Evolutionary conservation across 2,113 vertebrate genomes (phyloP).

Genomic region (Ceratotherium simum): DNA sequence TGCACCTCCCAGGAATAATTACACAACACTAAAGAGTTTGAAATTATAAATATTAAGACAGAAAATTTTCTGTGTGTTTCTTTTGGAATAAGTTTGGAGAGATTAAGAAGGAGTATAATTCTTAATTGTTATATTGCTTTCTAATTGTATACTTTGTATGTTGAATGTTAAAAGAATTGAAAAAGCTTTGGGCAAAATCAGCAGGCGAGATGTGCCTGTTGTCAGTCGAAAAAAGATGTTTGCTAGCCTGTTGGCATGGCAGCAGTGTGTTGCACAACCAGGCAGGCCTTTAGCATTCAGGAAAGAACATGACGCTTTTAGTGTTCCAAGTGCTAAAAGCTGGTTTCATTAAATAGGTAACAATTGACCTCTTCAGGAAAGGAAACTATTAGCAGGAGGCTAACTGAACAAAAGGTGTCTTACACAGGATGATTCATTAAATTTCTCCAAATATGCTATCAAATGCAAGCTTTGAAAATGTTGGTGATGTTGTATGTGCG

Average conservation of each 20-base stretch:
- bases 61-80: constrained; percentile 35
- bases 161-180: constrained; percentile 73
- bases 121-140: constrained; percentile 74
- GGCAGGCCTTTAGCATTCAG: constrained; percentile 53
- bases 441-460: constrained; percentile 28
- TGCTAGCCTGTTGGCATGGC: constrained; percentile 73
- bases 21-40: constrained; percentile 64
- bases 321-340: constrained; percentile 58
- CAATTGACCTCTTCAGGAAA: neutral
- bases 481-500: neutral
- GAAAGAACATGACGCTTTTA: constrained; percentile 17
- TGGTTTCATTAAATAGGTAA: neutral
- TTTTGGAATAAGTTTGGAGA: constrained; percentile 53
- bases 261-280: constrained; percentile 46
- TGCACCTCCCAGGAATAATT: constrained; percentile 83
- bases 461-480: constrained; percentile 1
- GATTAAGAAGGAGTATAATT: constrained; percentile 46
- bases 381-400: constrained; percentile 31
- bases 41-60: constrained; percentile 75
- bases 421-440: neutral
- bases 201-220: constrained; percentile 29
- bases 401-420: neutral
- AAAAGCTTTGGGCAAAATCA: constrained; percentile 77
- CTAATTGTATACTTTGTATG: constrained; percentile 70
- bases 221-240: constrained; percentile 75